phyloP scores from a whole-genome alignment of 2,113 vertebrate species.

The Coracopsis vasa region DNA sequence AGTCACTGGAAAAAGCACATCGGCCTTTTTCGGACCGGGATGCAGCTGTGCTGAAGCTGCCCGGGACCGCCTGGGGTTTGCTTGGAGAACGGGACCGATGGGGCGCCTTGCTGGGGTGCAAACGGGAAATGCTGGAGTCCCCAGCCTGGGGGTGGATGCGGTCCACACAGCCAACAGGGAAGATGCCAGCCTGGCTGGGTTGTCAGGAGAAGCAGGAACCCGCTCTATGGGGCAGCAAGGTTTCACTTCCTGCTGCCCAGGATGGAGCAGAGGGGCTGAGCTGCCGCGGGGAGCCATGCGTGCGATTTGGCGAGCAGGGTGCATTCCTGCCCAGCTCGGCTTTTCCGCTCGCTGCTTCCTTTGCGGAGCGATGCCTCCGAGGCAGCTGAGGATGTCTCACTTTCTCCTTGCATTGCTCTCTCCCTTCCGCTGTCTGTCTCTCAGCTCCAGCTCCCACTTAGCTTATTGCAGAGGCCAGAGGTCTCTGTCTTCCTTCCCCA shows the following conservation, averaged over 20 bases:
- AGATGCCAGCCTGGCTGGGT: neutral
- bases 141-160: too few relatives aligned
- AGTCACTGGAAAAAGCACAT: conserved; percentile 46
- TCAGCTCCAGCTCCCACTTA: neutral
- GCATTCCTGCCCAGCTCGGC: neutral
- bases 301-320: neutral
- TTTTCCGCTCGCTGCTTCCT: neutral
- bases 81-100: fast-evolving
- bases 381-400: neutral
- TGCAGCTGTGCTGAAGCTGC: neutral
- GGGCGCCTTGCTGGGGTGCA: fast-evolving
- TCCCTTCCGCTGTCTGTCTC: neutral
- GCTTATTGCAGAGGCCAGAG: neutral
- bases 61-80: fast-evolving
- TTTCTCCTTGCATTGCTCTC: neutral
- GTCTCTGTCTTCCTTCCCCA: neutral
- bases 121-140: neutral
- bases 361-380: neutral
- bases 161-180: neutral
- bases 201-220: neutral
- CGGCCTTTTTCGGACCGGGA: neutral
- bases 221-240: fast-evolving
- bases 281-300: neutral
- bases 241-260: fast-evolving
- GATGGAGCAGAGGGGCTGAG: neutral